phyloP scores from a whole-genome alignment of 2,888 invertebrate genomes.

The Tolmerus cingulatus region DNA sequence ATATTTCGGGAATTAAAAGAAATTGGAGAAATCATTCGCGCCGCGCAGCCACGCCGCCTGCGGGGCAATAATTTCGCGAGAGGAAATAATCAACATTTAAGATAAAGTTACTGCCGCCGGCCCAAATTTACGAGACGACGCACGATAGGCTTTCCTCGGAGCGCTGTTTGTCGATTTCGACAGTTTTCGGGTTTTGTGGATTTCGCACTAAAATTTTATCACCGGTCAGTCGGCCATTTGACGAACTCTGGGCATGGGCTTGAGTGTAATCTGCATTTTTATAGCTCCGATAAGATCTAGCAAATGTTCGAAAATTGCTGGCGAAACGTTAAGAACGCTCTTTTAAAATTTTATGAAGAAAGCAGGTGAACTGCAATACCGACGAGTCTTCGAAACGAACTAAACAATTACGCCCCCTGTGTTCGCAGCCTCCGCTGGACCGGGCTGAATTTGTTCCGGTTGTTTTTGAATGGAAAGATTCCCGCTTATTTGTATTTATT shows the following conservation, averaged over 20 bases:
- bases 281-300: background rate
- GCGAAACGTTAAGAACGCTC: background rate
- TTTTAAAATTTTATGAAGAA: background rate
- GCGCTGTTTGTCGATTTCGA: background rate
- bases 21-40: conserved; percentile 23
- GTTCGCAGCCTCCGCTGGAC: background rate
- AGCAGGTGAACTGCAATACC: background rate
- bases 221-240: background rate
- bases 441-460: background rate
- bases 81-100: background rate
- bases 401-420: background rate
- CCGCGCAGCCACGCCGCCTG: background rate
- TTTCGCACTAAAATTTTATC: background rate
- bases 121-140: background rate
- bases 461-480: background rate
- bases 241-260: background rate
- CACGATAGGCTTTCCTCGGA: background rate
- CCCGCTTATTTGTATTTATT: background rate
- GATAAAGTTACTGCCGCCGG: background rate
- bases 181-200: background rate
- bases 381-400: background rate
- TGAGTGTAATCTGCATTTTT: background rate
- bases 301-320: background rate
- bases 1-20: conserved; percentile 8
- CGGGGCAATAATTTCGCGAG: background rate